Evolutionary conservation across 2,797 vertebrate species (phyloP).

Genomic region (Carapus acus): DNA sequence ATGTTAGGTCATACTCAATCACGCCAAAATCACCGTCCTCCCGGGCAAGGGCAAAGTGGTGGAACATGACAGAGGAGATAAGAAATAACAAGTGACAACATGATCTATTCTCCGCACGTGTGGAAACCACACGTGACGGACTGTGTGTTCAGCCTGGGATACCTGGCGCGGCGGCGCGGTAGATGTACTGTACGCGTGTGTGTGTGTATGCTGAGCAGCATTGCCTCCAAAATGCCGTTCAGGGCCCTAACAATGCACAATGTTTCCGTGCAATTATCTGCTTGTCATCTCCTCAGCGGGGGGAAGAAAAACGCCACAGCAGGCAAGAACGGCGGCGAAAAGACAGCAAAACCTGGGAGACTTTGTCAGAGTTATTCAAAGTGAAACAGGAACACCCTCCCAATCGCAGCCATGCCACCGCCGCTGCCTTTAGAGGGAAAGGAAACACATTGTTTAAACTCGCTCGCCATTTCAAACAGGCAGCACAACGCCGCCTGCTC

Average conservation of each 20-base stretch:
- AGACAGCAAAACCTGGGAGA: conserved; percentile 24
- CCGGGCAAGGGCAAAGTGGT: conserved; percentile 40
- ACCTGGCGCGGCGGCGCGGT: too few species aligned
- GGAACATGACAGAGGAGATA: conserved; percentile 49
- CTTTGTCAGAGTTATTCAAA: conserved; percentile 40
- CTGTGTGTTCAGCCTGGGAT: conserved; percentile 8
- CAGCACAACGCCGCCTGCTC: conserved; percentile 58
- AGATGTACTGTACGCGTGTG: not conserved
- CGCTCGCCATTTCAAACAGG: conserved; percentile 60
- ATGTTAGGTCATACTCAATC: conserved; percentile 46
- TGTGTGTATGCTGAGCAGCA: conserved; percentile 2
- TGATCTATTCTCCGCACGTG: conserved; percentile 42
- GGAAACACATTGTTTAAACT: conserved; percentile 57
- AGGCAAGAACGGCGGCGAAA: conserved; percentile 3
- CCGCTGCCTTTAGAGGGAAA: conserved; percentile 40
- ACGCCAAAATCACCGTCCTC: conserved; percentile 47
- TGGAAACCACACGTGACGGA: conserved; percentile 24
- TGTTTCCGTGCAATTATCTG: conserved; percentile 23
- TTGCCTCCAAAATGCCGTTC: conserved; percentile 25
- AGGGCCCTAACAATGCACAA: conserved; percentile 22
- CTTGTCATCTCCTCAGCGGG: conserved; percentile 24
- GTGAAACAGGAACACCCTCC: conserved; percentile 29
- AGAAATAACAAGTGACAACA: conserved; percentile 45
- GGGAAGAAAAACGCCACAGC: conserved; percentile 21
- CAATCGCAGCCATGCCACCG: conserved; percentile 26